Evolutionary conservation across 1,140 invertebrate genomes (phyloP).

Genomic region (Drosophila pseudoananassae): DNA sequence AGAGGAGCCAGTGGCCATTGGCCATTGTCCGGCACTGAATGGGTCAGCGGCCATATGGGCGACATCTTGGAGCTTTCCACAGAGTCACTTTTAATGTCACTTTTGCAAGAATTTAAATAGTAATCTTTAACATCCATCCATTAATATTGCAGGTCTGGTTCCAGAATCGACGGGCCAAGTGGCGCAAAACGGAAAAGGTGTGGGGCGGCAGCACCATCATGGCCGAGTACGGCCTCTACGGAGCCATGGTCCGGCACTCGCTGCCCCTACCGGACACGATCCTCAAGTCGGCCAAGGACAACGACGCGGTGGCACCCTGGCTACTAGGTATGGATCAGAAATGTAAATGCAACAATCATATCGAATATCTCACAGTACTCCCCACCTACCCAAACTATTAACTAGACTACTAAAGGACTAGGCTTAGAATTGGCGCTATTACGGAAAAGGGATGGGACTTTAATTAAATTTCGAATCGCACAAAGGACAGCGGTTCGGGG

Average conservation of each 20-base stretch:
- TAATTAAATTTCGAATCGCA: conserved; percentile 73
- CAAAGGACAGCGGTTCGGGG: conserved; percentile 63
- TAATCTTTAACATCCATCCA: not conserved
- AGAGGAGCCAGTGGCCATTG: not conserved
- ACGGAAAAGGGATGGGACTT: conserved; percentile 3
- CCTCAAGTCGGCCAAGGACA: conserved; percentile 97
- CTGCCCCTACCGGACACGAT: conserved; percentile 98
- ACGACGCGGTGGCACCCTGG: conserved; percentile 99
- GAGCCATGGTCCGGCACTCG: conserved; percentile 99
- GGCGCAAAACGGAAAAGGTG: conserved; percentile 99
- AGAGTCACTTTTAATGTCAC: not conserved
- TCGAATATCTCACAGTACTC: conserved; percentile 51
- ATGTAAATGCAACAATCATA: conserved; percentile 84
- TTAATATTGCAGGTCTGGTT: conserved; percentile 80
- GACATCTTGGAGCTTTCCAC: not conserved
- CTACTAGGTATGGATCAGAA: conserved; percentile 92
- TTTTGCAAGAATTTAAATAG: not conserved
- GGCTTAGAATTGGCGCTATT: not conserved
- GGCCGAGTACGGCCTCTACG: conserved; percentile 99
- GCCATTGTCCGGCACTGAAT: not conserved
- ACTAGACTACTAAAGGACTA: not conserved
- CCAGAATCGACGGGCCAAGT: conserved; percentile 98
- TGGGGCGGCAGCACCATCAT: conserved; percentile 99
- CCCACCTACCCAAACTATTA: conserved; percentile 5
- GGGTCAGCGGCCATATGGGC: not conserved